Conservation (phyloP, 1,140 invertebrate genomes). For the Ceratitis capitata region DNA sequence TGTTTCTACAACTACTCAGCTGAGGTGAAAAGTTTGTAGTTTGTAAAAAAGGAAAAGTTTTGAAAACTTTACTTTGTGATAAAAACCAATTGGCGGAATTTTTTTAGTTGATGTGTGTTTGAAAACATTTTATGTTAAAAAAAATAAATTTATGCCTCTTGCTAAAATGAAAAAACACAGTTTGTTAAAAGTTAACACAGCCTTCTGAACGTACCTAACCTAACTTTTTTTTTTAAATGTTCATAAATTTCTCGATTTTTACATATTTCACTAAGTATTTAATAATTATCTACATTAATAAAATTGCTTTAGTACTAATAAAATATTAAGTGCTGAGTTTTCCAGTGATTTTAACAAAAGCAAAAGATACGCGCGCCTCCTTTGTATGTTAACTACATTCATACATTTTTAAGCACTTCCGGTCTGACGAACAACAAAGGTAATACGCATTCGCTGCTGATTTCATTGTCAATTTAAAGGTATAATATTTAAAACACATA, state of each 20-base stretch:
- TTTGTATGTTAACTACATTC: background rate
- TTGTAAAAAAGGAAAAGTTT: background rate
- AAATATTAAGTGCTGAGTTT: background rate
- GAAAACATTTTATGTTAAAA: too few species aligned
- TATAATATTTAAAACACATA: background rate
- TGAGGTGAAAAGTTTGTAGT: conserved; percentile 28
- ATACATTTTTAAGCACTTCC: conserved; percentile 30
- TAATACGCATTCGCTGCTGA: background rate
- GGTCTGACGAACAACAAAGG: conserved; percentile 15
- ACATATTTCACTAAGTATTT: too few species aligned
- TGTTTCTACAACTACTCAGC: background rate
- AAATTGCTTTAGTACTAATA: background rate
- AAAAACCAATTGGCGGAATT: too few species aligned
- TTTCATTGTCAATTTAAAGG: conserved; percentile 26
- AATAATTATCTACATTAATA: too few species aligned
- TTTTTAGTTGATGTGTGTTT: too few species aligned
- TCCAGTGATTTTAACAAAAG: background rate
- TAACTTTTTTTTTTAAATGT: too few species aligned
- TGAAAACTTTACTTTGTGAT: background rate
- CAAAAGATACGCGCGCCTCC: background rate
- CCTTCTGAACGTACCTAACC: too few species aligned
- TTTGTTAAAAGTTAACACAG: too few species aligned
- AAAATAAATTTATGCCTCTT: too few species aligned
- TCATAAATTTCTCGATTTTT: too few species aligned
- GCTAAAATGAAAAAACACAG: too few species aligned